phyloP scores from a whole-genome alignment of 1,140 invertebrate species.

The Halesus radiatus region DNA sequence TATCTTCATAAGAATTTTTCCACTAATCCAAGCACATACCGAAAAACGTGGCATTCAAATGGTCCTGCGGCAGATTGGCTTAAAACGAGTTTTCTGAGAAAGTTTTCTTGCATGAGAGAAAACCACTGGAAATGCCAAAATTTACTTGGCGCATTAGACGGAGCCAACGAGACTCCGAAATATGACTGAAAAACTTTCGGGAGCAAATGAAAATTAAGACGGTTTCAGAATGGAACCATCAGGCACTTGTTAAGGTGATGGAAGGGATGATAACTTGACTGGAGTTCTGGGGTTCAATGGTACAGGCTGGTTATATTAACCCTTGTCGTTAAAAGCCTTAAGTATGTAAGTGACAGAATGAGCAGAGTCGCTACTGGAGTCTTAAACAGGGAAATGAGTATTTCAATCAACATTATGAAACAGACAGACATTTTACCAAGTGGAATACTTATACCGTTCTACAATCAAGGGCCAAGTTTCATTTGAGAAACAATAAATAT shows the following conservation, averaged over 20 bases:
- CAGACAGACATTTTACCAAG: too few relatives aligned
- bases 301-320: not conserved
- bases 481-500: too few relatives aligned
- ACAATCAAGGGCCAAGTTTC: too few relatives aligned
- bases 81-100: conserved; percentile 24
- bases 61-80: conserved; percentile 49
- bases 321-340: too few relatives aligned
- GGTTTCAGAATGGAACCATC: conserved; percentile 43
- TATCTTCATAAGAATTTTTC: not conserved
- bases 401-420: too few relatives aligned
- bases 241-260: conserved; percentile 24
- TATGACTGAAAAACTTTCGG: conserved; percentile 54
- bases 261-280: conserved; percentile 6
- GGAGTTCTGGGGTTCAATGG: not conserved
- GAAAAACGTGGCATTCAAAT: conserved; percentile 30
- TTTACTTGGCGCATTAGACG: conserved; percentile 47
- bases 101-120: conserved; percentile 44
- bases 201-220: conserved; percentile 57
- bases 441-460: too few relatives aligned
- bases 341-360: too few relatives aligned
- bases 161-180: conserved; percentile 28
- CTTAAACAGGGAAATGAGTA: too few relatives aligned
- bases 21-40: not conserved
- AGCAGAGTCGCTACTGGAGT: too few relatives aligned
- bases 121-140: conserved; percentile 48